phyloP scores from a whole-genome alignment of 2,113 vertebrate genomes.

The Hippocampus mohnikei region DNA sequence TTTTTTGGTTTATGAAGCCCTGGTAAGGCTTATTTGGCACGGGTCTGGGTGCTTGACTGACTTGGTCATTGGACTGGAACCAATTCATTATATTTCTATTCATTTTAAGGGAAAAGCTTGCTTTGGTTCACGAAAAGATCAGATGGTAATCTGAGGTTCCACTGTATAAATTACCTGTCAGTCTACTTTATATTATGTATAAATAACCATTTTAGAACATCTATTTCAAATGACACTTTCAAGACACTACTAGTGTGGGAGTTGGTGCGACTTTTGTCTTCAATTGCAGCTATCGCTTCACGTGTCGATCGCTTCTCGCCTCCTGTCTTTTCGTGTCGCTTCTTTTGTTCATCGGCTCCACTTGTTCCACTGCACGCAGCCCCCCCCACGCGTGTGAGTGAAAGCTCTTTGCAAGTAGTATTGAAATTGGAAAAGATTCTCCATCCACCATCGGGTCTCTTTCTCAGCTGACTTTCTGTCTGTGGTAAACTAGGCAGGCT shows the following conservation, averaged over 20 bases:
- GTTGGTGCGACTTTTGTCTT: neutral
- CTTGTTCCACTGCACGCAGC: neutral
- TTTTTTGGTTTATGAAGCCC: too few relatives aligned
- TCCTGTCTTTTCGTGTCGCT: neutral
- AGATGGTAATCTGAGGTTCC: too few relatives aligned
- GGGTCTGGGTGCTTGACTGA: too few relatives aligned
- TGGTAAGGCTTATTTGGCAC: too few relatives aligned
- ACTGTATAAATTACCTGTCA: too few relatives aligned
- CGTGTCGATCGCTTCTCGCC: neutral
- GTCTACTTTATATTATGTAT: too few relatives aligned
- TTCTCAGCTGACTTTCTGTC: constrained; percentile 10
- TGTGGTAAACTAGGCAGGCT: neutral
- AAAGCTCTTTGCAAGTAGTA: neutral
- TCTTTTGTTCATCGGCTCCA: neutral
- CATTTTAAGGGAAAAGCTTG: neutral
- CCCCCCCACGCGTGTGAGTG: neutral
- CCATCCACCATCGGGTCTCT: neutral
- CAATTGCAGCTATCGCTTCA: neutral
- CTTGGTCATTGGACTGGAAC: too few relatives aligned
- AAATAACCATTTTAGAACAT: too few relatives aligned
- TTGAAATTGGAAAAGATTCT: neutral
- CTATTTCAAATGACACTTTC: too few relatives aligned
- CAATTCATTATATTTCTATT: neutral
- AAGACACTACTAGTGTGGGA: too few relatives aligned
- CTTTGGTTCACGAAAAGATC: neutral